Base-by-base conservation (phyloP, 2,888 invertebrate species). In the Poecilus cupreus region DNA sequence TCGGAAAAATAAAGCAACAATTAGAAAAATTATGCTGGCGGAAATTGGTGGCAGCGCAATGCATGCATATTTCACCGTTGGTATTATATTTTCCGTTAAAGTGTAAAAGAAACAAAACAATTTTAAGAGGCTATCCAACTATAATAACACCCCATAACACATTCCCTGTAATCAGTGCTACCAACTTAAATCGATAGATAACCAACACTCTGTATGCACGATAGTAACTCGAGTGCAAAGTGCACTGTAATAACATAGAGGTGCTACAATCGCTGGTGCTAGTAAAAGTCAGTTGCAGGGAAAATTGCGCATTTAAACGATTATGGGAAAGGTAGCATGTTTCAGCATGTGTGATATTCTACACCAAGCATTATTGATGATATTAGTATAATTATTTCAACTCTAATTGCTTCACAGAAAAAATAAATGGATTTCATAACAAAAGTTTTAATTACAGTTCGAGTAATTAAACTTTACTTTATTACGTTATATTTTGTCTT, bases 301-400 rank as follows among this genome's bases (percentile, higher is more conserved):
- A 60, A 60, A 60, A 60, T 60, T 26, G 32, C 60, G n/a, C 24
- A 60, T 60, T 60, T 60, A 20, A 60, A n/a, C 60, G 60, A 26
- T 60, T 60, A 60, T 60, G n/a, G 13, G 26, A 22, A 24, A 4
- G 57, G 11, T 18, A 49, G 49, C 18, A 20, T 54, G 54, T 54
- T 22, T 22, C 8, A 5, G 18, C 20, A 54, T 22, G 54, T 20
- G 22, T 54, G 22, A 32, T 32, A 32, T 5, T 32, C 6, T 6
- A 32, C 32, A 32, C 32, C 32, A 8, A 0, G 32, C 4, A 32
- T 32, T 32, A 32, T 32, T 32, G 32, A 1, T 32, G 32, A 5
- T 32, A 32, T 32, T 20, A 16, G 16, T 18, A 6, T 22, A 22
- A 54, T 54, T 54, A 22, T 10, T 54, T 22, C 20, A 54, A 54